Conservation (phyloP, 2,888 invertebrate species). For the Pemphredon lugubris region DNA sequence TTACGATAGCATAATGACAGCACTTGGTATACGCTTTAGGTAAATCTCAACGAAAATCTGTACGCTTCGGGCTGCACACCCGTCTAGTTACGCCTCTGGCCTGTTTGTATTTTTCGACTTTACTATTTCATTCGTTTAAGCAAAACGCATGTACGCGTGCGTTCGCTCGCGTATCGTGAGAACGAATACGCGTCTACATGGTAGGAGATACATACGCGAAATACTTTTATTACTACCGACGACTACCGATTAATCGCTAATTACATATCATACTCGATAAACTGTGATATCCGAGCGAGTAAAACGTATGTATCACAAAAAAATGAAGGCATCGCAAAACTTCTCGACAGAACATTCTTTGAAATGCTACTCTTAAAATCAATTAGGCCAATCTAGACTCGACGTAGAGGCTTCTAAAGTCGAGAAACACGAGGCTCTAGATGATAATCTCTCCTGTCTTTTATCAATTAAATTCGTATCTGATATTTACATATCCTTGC, state of each 20-base stretch:
- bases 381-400: constrained; percentile 36
- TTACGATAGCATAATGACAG: constrained; percentile 20
- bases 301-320: constrained; percentile 67
- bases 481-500: constrained; percentile 62
- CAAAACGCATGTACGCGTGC: constrained; percentile 21
- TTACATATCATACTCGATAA: constrained; percentile 76
- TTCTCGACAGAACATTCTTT: constrained; percentile 26
- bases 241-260: constrained; percentile 62
- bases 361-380: constrained; percentile 44
- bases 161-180: constrained; percentile 6
- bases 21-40: constrained; percentile 61
- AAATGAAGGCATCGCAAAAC: constrained; percentile 18
- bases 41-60: constrained; percentile 47
- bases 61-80: constrained; percentile 53
- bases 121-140: constrained; percentile 58
- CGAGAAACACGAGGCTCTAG: constrained; percentile 30
- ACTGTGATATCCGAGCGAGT: constrained; percentile 75
- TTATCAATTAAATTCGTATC: constrained; percentile 62
- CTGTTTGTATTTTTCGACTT: constrained; percentile 68
- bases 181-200: constrained; percentile 18
- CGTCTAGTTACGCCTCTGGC: constrained; percentile 61
- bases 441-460: constrained; percentile 48
- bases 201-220: constrained; percentile 18
- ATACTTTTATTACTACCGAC: constrained; percentile 68
- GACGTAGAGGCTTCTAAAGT: constrained; percentile 26